These are phyloP conservation scores for Eumacrocentrus americanus DNA, from an alignment of 2,888 invertebrate genomes.

Conservation along the genomic window DNA sequence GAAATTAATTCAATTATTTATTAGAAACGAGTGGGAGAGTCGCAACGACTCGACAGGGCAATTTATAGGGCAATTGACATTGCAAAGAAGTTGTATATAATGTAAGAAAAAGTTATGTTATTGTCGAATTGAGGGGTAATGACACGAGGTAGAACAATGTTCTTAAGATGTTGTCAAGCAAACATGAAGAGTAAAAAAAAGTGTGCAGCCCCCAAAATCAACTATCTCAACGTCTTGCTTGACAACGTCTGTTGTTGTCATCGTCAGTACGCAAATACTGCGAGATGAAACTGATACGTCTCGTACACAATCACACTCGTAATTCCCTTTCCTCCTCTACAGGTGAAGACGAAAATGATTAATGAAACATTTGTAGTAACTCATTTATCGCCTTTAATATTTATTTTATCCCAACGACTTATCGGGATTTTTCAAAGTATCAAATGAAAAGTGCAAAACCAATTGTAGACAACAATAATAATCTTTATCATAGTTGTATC, in stretches of 20 bases:
- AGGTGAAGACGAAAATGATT: no score
- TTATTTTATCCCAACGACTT: slow-evolving; percentile 30
- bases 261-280: background rate
- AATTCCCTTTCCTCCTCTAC: slow-evolving; percentile 6
- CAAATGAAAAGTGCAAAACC: slow-evolving; percentile 29
- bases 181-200: background rate
- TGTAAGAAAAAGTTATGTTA: slow-evolving; percentile 3
- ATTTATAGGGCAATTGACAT: background rate
- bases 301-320: background rate
- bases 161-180: background rate
- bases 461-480: slow-evolving; percentile 31
- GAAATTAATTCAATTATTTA: no score
- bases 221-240: background rate
- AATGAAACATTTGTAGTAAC: slow-evolving; percentile 28
- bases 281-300: background rate
- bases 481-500: slow-evolving; percentile 35
- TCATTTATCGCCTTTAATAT: slow-evolving; percentile 29
- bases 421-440: slow-evolving; percentile 24
- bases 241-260: background rate
- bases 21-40: background rate
- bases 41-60: background rate
- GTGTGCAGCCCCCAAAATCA: background rate
- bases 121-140: background rate
- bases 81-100: slow-evolving; percentile 8
- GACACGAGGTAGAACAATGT: background rate